Conservation (phyloP, 2,113 vertebrate genomes). For the Mixornis gularis region DNA sequence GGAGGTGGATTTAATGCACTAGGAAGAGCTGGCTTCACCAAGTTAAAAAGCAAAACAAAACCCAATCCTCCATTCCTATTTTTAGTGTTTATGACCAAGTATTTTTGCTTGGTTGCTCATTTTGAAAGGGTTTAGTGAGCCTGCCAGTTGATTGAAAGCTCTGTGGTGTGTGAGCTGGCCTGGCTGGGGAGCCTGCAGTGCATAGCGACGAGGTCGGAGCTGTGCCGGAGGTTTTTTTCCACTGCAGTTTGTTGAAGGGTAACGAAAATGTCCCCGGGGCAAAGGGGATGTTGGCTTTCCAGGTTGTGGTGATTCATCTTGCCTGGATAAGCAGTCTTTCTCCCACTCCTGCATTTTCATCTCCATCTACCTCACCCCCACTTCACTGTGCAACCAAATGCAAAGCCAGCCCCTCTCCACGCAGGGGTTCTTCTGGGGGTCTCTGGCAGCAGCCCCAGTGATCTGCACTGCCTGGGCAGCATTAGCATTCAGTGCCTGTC, state of each 20-base stretch:
- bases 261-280: slow-evolving; percentile 22
- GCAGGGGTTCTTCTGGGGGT: neutral
- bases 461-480: neutral
- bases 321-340: slow-evolving; percentile 20
- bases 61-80: slow-evolving; percentile 50
- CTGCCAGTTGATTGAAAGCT: slow-evolving; percentile 64
- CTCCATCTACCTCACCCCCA: neutral
- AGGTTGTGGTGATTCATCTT: slow-evolving; percentile 28
- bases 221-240: slow-evolving; percentile 26
- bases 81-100: slow-evolving; percentile 65
- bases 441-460: accelerated
- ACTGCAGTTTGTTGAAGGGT: slow-evolving; percentile 53
- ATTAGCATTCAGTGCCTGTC: slow-evolving; percentile 4
- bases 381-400: neutral
- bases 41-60: slow-evolving; percentile 45
- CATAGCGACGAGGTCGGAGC: slow-evolving; percentile 45
- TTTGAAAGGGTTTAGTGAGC: slow-evolving; percentile 68
- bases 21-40: slow-evolving; percentile 54
- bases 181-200: slow-evolving; percentile 44
- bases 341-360: neutral
- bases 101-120: slow-evolving; percentile 69
- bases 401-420: neutral
- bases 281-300: slow-evolving; percentile 26
- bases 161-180: slow-evolving; percentile 65
- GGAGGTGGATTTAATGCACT: slow-evolving; percentile 50